Evolutionary conservation across 2,888 invertebrate genomes (phyloP).

Genomic region (Galerucella nymphaeae): DNA sequence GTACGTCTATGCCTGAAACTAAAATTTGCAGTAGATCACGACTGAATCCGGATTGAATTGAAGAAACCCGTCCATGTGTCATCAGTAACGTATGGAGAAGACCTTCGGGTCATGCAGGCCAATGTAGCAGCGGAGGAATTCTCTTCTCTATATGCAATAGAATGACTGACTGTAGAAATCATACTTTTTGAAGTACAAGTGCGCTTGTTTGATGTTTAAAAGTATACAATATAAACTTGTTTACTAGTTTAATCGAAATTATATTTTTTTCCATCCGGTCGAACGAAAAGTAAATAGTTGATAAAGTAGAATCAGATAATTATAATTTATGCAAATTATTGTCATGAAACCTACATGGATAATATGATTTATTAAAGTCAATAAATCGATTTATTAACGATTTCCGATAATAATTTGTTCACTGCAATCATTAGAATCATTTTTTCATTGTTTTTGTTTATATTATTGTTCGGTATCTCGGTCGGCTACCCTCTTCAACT

Average conservation of each 20-base stretch:
- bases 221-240: no score
- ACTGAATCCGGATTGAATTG: slow-evolving; percentile 56
- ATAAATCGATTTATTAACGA: slow-evolving; percentile 53
- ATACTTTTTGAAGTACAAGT: slow-evolving; percentile 18
- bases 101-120: slow-evolving; percentile 54
- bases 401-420: slow-evolving; percentile 49
- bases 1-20: slow-evolving; percentile 29
- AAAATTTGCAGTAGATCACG: slow-evolving; percentile 55
- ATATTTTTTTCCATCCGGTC: no score
- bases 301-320: neutral
- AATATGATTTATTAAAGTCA: slow-evolving; percentile 33
- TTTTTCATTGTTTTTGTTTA: slow-evolving; percentile 46
- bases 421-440: slow-evolving; percentile 45
- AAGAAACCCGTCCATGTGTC: slow-evolving; percentile 58
- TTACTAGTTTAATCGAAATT: no score
- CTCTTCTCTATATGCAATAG: slow-evolving; percentile 28
- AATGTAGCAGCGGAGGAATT: slow-evolving; percentile 52
- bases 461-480: slow-evolving; percentile 40
- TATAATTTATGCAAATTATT: neutral
- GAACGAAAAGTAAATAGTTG: no score
- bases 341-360: slow-evolving; percentile 13
- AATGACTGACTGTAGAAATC: slow-evolving; percentile 44
- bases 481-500: slow-evolving; percentile 40
- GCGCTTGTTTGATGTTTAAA: neutral
- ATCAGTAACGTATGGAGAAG: slow-evolving; percentile 55